Percentiles rank a stretch among this genome's conserved stretches.
Conservation (phyloP, 2,888 invertebrate genomes). For the Didymodactylos carnosus region DNA sequence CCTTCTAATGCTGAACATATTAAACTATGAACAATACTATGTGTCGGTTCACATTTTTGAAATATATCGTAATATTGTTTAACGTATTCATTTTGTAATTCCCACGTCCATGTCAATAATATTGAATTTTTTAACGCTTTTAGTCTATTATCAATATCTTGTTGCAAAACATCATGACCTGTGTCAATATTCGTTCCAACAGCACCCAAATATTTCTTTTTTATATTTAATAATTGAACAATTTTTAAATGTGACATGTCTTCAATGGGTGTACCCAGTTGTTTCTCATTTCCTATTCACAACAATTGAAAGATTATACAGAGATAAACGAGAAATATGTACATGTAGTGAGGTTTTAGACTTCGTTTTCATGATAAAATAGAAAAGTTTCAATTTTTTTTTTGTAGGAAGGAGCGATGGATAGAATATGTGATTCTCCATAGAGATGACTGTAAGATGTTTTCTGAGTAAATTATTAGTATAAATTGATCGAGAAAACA, state of each 20-base stretch:
- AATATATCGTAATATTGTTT: background rate
- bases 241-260: background rate
- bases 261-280: background rate
- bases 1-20: background rate
- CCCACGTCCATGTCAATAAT: background rate
- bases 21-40: background rate
- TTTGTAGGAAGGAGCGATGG: too few species aligned
- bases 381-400: too few species aligned
- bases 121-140: background rate
- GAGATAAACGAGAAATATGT: too few species aligned
- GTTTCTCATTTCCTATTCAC: background rate
- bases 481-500: too few species aligned
- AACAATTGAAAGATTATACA: too few species aligned
- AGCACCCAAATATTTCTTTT: background rate
- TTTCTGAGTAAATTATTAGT: too few species aligned
- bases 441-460: too few species aligned
- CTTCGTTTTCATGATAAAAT: too few species aligned
- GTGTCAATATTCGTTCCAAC: background rate
- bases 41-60: background rate
- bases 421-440: too few species aligned
- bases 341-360: too few species aligned
- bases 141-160: background rate
- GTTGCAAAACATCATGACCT: background rate
- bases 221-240: background rate
- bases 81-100: background rate